phyloP scores from a whole-genome alignment of 2,797 vertebrate genomes.

The Artibeus lituratus region DNA sequence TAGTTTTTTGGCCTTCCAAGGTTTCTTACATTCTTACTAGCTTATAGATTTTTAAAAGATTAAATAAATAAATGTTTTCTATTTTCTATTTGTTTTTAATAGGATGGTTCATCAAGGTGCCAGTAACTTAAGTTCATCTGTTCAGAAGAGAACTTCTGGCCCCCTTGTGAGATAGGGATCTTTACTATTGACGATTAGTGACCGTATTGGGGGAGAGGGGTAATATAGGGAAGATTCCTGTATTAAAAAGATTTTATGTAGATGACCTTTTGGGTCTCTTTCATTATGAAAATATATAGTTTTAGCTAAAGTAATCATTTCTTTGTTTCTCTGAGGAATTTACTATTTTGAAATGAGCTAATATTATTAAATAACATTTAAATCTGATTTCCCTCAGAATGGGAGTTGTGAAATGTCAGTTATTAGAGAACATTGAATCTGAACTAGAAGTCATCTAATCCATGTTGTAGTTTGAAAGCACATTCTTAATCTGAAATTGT shows the following conservation, averaged over 20 bases:
- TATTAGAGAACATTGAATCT: slow-evolving; percentile 52
- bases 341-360: slow-evolving; percentile 25
- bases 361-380: slow-evolving; percentile 52
- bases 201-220: neutral
- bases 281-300: slow-evolving; percentile 47
- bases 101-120: neutral
- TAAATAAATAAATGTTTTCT: neutral
- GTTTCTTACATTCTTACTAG: neutral
- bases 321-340: slow-evolving; percentile 46
- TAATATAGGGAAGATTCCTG: neutral
- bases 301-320: slow-evolving; percentile 57
- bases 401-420: slow-evolving; percentile 26
- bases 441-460: slow-evolving; percentile 44
- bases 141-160: neutral
- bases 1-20: neutral
- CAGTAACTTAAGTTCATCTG: neutral
- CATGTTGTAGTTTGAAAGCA: slow-evolving; percentile 30
- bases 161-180: neutral
- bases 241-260: neutral
- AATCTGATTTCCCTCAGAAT: slow-evolving; percentile 22
- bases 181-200: neutral
- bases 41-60: neutral
- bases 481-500: slow-evolving; percentile 57
- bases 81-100: neutral
- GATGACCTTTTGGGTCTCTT: slow-evolving; percentile 47